Evolutionary conservation across 2,113 vertebrate species (phyloP).

Genomic region (Ciconia boyciana): DNA sequence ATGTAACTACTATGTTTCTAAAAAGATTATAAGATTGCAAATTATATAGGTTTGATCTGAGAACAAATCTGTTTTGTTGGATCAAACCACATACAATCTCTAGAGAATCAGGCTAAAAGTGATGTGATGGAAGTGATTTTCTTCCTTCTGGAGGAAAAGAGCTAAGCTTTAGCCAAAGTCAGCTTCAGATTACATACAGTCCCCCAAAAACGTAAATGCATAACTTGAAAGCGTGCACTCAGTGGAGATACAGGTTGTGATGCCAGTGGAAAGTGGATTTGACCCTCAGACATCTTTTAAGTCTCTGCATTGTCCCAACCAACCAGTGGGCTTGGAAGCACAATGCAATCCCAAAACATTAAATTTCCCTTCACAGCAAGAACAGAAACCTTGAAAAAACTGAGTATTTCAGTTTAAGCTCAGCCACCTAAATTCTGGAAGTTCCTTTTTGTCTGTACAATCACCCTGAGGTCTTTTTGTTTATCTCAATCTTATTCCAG

Average conservation of each 20-base stretch:
- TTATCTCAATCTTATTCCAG: background rate
- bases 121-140: background rate
- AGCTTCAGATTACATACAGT: background rate
- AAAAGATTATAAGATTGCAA: background rate
- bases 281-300: background rate
- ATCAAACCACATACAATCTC: background rate
- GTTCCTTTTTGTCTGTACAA: background rate
- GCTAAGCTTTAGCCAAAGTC: background rate
- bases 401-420: background rate
- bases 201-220: background rate
- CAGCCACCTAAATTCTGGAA: background rate
- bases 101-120: background rate
- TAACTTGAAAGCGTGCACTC: background rate
- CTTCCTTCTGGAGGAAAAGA: background rate
- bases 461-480: background rate
- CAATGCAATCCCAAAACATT: background rate
- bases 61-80: background rate
- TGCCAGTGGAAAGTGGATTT: background rate
- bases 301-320: background rate
- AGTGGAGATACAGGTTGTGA: background rate
- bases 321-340: background rate
- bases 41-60: background rate
- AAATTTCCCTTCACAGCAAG: background rate
- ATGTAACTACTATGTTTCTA: background rate
- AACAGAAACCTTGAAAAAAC: background rate